Conservation (phyloP, 1,140 invertebrate species). For the Pogonognathellus flavescens region DNA sequence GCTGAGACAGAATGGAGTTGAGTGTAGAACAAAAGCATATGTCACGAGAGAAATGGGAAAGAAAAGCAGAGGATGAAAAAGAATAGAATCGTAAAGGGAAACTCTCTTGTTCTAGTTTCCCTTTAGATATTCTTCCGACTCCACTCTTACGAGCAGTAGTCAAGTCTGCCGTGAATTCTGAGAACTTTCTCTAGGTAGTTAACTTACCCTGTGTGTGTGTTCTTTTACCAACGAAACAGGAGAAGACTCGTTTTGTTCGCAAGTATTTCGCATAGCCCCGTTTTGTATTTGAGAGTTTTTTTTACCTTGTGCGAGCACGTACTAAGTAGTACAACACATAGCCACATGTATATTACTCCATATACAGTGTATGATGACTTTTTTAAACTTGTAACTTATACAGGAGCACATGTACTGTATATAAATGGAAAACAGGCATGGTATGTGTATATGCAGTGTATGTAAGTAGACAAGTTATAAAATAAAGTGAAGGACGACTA, state of each 20-base stretch:
- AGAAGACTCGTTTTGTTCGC: not conserved
- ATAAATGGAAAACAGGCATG: not conserved
- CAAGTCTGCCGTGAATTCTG: constrained; percentile 38
- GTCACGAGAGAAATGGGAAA: constrained; percentile 41
- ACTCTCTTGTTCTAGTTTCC: constrained; percentile 44
- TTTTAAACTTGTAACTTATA: not conserved
- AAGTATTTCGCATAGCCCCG: constrained; percentile 34
- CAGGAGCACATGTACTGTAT: not conserved
- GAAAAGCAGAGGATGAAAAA: constrained; percentile 36
- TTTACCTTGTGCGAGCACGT: constrained; percentile 1
- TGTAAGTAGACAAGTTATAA: too few relatives aligned
- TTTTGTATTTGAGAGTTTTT: not conserved
- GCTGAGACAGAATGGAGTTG: constrained; percentile 10
- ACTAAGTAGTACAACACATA: constrained; percentile 1
- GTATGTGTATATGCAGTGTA: not conserved
- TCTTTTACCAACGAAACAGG: not conserved
- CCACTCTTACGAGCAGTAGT: not conserved
- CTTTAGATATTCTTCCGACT: not conserved
- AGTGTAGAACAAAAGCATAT: constrained; percentile 50
- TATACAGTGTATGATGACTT: not conserved
- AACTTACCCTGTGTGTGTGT: not conserved
- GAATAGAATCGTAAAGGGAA: constrained; percentile 15
- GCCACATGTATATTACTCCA: not conserved
- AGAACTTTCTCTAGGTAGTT: constrained; percentile 19
- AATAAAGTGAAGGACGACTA: too few relatives aligned